A percentile compares a stretch with the other conserved stretches of the same genome.
phyloP scores from a whole-genome alignment of 2,113 vertebrate species.

The Vicugna pacos region DNA sequence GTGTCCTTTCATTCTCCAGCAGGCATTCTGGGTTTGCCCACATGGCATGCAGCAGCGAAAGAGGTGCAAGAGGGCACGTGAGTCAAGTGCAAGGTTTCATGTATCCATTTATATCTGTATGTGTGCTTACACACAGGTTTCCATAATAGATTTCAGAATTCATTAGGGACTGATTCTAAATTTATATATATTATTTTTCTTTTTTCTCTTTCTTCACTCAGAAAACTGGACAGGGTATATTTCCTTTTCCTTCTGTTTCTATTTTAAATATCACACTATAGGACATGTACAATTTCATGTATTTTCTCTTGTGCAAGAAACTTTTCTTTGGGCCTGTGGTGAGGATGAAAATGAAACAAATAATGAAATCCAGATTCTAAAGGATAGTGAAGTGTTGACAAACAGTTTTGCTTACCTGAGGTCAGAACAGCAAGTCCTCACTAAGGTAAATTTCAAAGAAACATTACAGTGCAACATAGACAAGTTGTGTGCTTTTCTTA shows the following conservation, averaged over 20 bases:
- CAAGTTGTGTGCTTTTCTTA: neutral
- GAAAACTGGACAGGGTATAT: neutral
- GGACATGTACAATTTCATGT: neutral
- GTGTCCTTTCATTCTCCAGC: neutral
- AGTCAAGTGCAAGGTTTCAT: neutral
- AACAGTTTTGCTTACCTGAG: neutral
- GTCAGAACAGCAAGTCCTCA: neutral
- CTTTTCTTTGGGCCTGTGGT: neutral
- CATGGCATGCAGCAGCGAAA: neutral
- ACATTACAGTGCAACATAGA: neutral
- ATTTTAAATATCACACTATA: neutral
- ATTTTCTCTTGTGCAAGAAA: neutral
- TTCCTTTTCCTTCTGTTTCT: neutral
- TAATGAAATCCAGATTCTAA: neutral
- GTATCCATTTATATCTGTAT: no score
- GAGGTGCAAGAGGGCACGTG: neutral
- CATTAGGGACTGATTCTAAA: neutral
- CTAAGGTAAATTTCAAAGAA: neutral
- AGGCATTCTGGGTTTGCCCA: neutral
- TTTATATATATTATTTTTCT: neutral
- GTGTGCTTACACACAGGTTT: neutral
- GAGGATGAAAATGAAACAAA: neutral
- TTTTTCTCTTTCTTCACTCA: neutral
- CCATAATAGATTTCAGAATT: neutral
- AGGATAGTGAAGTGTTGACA: neutral